A percentile compares a stretch with the other conserved stretches of the same genome.
Evolutionary conservation across 2,113 vertebrate genomes (phyloP).

Genomic region (Calidris pygmaea): DNA sequence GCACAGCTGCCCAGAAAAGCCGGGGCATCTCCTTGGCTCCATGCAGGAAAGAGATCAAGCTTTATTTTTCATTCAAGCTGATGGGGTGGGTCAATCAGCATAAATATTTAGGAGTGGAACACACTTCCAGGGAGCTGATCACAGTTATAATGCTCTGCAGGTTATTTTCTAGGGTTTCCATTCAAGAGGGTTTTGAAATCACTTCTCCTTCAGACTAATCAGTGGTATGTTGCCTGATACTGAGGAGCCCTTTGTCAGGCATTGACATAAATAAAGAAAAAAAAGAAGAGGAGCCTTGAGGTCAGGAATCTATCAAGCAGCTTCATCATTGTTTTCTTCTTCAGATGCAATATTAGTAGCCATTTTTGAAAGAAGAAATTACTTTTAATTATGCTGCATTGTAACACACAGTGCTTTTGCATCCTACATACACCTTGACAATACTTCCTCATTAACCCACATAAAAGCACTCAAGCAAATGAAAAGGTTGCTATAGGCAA

Average conservation of each 20-base stretch:
- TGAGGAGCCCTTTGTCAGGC: not conserved
- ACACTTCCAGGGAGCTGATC: not conserved
- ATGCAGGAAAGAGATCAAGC: not conserved
- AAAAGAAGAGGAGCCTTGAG: not conserved
- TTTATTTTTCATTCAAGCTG: not conserved
- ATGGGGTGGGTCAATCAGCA: accelerated
- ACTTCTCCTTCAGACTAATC: not conserved
- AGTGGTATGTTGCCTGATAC: accelerated
- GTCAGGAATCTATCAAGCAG: not conserved
- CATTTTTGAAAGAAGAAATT: not conserved
- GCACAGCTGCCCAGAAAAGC: not conserved
- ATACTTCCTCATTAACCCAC: not conserved
- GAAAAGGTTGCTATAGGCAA: constrained; percentile 39
- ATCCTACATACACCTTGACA: not conserved
- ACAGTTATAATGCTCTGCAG: not conserved
- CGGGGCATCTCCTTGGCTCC: not conserved
- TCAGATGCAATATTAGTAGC: not conserved
- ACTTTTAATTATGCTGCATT: not conserved
- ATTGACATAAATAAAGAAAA: not conserved
- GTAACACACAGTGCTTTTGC: not conserved
- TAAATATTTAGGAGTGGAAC: not conserved
- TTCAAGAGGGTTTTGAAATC: not conserved
- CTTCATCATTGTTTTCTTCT: not conserved
- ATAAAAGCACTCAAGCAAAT: not conserved
- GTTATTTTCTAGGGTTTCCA: not conserved